phyloP scores from a whole-genome alignment of 35 echinoderm and acorn worm genomes.

The Patiria miniata region DNA sequence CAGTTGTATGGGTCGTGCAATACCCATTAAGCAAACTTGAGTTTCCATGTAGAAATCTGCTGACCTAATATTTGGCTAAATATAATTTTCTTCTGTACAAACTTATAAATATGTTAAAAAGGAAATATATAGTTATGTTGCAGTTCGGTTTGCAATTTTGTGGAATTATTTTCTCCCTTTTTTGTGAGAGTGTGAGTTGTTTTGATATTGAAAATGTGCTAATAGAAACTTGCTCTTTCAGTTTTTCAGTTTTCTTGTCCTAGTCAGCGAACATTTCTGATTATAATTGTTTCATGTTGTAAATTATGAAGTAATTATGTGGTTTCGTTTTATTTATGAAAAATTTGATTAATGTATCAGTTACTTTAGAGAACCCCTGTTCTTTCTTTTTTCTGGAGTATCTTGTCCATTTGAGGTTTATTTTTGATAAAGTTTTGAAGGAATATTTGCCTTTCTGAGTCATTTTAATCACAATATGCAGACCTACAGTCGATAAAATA shows the following conservation, averaged over 20 bases:
- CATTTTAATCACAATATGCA: too few species aligned
- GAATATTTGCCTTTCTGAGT: too few species aligned
- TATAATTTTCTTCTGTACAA: neutral
- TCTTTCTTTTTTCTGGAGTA: neutral
- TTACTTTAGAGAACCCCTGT: neutral
- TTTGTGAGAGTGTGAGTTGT: neutral
- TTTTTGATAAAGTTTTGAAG: too few species aligned
- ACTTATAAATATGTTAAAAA: slow-evolving; percentile 1
- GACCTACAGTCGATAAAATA: too few species aligned
- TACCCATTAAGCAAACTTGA: too few species aligned
- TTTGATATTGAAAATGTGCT: neutral
- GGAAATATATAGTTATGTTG: slow-evolving; percentile 1
- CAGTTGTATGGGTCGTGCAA: too few species aligned
- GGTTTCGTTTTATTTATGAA: neutral
- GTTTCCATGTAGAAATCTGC: too few species aligned
- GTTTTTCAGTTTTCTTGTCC: too few species aligned
- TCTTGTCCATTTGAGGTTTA: too few species aligned
- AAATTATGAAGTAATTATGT: neutral
- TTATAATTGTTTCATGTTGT: neutral
- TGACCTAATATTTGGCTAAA: too few species aligned
- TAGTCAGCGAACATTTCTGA: neutral
- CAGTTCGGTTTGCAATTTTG: neutral
- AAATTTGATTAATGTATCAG: neutral
- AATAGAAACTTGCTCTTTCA: slow-evolving; percentile 19
- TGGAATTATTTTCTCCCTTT: neutral